Evolutionary conservation across 2,888 invertebrate genomes (phyloP).

Genomic region (Diloba caeruleocephala): DNA sequence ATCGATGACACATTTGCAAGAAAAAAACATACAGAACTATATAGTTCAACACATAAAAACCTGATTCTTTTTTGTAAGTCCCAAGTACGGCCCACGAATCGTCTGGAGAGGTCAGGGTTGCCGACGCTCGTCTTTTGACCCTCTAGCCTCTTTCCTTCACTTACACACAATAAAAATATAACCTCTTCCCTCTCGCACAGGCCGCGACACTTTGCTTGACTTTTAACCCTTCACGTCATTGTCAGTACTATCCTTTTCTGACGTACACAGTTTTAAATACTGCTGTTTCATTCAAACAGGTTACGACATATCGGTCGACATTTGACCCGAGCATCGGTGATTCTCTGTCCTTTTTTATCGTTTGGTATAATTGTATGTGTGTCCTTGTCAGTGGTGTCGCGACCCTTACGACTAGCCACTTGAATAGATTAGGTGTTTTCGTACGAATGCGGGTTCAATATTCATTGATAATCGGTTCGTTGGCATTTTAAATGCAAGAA

Average conservation of each 20-base stretch:
- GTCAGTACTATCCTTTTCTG: slow-evolving; percentile 76
- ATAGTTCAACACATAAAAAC: slow-evolving; percentile 17
- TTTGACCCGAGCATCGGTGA: slow-evolving; percentile 81
- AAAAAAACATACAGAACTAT: background rate
- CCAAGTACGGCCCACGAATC: slow-evolving; percentile 77
- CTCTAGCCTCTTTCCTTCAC: slow-evolving; percentile 69
- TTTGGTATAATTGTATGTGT: slow-evolving; percentile 62
- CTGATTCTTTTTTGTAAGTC: slow-evolving; percentile 51
- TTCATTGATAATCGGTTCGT: slow-evolving; percentile 85
- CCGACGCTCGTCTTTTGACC: slow-evolving; percentile 88
- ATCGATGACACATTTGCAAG: too few relatives aligned
- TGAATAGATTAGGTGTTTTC: slow-evolving; percentile 89
- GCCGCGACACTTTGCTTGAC: slow-evolving; percentile 87
- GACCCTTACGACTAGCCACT: slow-evolving; percentile 86
- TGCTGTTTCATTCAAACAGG: slow-evolving; percentile 80
- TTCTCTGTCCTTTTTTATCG: slow-evolving; percentile 74
- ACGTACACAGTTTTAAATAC: slow-evolving; percentile 58
- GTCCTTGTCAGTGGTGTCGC: slow-evolving; percentile 80
- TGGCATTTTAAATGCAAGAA: slow-evolving; percentile 82
- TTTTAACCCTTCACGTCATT: slow-evolving; percentile 87
- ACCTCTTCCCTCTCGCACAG: slow-evolving; percentile 73
- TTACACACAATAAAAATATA: slow-evolving; percentile 61
- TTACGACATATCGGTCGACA: slow-evolving; percentile 88
- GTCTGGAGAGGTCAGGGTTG: slow-evolving; percentile 87
- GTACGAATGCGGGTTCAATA: slow-evolving; percentile 83